Evolutionary conservation across 2,888 invertebrate genomes (phyloP), one percentile per base, ranked within the genome.

Genomic region (Diaprepes abbreviatus): DNA sequence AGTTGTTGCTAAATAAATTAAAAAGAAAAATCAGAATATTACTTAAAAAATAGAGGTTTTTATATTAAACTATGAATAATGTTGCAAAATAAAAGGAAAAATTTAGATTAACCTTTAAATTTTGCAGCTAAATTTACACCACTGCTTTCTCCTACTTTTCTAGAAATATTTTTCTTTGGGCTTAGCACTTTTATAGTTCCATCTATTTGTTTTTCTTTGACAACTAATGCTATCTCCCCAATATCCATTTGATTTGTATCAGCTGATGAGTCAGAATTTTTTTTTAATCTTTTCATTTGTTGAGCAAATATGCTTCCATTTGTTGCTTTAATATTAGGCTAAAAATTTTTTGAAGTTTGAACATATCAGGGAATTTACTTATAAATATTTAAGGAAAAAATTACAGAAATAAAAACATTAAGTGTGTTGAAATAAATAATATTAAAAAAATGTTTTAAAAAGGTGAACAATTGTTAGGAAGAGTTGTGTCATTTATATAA

Each of bases 221-320:
- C 55, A 17, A 62, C 83, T 83, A 85, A 85, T 58, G 78, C 70
- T 35, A 58, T 54, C 14, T 58, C 64, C 36, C 74, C 76, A 40
- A 71, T 48, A 66, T 77, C 76, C 74, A 76, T 77, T n/a, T 7
- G 45, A 21, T n/a, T 45, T 45, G 24, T n/a, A 5, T 1, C 6
- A 6, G 5, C 16, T 31, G 24, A 24, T 12, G 28, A 7, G 16
- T 50, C 40, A 10, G n/a, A 72, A 31, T 75, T 73, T 43, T 70
- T 76, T 75, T 81, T 81, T 21, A 79, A 31, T 75, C 82, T 81
- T 74, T 87, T 85, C 74, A 85, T 81, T 71, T 86, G 83, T 74
- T 85, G 83, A 0, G 86, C 83, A 81, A 88, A 87, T 57, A 89
- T 85, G 77, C 88, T 90, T 1, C 81, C 81, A 76, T 84, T 85